Percentiles rank a stretch among this genome's conserved stretches.
Evolutionary conservation across 2,797 vertebrate species (phyloP).

Genomic region (Onychomys torridus): DNA sequence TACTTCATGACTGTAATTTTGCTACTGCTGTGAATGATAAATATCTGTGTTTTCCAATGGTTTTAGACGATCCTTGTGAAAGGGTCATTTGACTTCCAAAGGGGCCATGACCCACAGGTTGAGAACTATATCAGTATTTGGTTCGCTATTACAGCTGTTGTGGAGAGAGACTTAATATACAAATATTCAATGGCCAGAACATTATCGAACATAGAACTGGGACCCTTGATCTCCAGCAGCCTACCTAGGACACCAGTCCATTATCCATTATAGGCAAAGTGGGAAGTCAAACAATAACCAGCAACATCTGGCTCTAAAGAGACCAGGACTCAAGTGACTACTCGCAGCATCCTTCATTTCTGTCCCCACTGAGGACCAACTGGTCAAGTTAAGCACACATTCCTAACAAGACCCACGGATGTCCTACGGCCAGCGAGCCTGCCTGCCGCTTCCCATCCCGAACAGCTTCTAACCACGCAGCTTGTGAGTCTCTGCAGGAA

Average conservation of each 20-base stretch:
- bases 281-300: background rate
- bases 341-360: background rate
- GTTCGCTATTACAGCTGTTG: background rate
- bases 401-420: background rate
- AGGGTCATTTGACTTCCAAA: background rate
- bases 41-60: background rate
- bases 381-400: background rate
- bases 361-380: background rate
- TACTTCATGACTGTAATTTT: background rate
- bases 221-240: background rate
- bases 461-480: background rate
- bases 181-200: background rate
- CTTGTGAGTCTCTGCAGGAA: background rate
- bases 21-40: background rate
- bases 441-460: background rate
- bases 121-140: background rate
- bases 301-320: background rate
- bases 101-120: background rate
- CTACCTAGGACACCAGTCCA: background rate
- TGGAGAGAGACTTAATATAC: background rate
- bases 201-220: background rate
- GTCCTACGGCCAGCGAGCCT: too few species aligned
- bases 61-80: background rate
- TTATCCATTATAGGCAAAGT: background rate
- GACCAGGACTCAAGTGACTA: background rate